Base-by-base conservation (phyloP, 2,113 vertebrate genomes). In the Zapornia atra region DNA sequence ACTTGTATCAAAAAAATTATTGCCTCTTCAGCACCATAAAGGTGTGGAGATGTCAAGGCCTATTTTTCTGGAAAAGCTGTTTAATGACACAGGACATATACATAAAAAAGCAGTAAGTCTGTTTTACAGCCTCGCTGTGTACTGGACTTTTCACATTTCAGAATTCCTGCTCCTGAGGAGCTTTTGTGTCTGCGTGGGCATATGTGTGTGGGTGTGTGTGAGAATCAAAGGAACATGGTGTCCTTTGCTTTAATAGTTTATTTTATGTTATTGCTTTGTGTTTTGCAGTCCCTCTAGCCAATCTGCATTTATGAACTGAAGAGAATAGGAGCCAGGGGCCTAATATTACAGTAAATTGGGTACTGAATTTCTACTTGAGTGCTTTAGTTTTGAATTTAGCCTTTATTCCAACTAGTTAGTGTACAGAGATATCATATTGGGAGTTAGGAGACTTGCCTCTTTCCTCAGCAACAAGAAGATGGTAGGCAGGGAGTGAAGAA, bases 251-350 rank as follows among this genome's bases (percentile, higher is more conserved):
- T 95, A 94, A 86, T 95, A 92, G 84, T 91, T 94, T 94, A 87
- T 89, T 97, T 96, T 96, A 78, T 90, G 92, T 79, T 91, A 88
- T 78, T 95, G 92, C 81, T 95, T 70, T 91, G 86, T 92, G 76
- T 91, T 94, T 96, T 92, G 88, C 72, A 90, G 94, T 92, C 94
- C 60, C 96, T 94, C 89, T 91, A 96, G 97, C 94, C 95, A 96
- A 94, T 96, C 92, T 96, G 92, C 94, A 94, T 97, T 98, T 97
- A 97, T 88, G 81, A 95, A 89, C 82, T 94, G 96, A 91, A 94
- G 63, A 92, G 68, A 97, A 96, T 90, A 91, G 91, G 94, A 96
- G 65, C 91, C 82, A 94, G 82, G 96, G 88, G 97, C 88, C 96
- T 97, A 93, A 96, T 92, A 93, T 86, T 96, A 83, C 68, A 84